These are phyloP conservation scores for Neosilurus mollespiculum DNA, from an alignment of 2,797 vertebrate genomes.

Conservation along the genomic window DNA sequence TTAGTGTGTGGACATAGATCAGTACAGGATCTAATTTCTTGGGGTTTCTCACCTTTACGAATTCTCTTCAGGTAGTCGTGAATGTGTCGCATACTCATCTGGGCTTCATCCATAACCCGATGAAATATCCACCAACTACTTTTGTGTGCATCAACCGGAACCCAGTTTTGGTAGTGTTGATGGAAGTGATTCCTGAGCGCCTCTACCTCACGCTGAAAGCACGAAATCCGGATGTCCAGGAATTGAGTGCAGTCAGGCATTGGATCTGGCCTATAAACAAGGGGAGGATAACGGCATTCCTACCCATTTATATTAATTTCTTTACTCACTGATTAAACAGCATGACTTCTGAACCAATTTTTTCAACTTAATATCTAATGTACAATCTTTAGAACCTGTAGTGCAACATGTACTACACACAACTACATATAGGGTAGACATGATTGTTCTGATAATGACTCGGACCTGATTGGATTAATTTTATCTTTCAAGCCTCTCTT, in stretches of 20 bases:
- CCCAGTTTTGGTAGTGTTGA: constrained; percentile 86
- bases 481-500: constrained; percentile 81
- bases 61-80: constrained; percentile 82
- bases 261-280: constrained; percentile 68
- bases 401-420: neutral
- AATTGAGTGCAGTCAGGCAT: constrained; percentile 82
- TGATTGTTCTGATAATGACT: neutral
- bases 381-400: neutral
- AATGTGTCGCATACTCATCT: constrained; percentile 74
- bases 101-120: constrained; percentile 73
- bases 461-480: constrained; percentile 75
- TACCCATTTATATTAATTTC: neutral
- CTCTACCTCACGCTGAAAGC: constrained; percentile 75
- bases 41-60: constrained; percentile 73
- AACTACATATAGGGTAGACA: neutral
- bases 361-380: neutral
- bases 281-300: neutral
- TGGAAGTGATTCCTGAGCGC: constrained; percentile 77
- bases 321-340: neutral
- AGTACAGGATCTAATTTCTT: neutral
- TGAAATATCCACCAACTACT: constrained; percentile 92
- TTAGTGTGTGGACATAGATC: neutral
- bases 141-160: constrained; percentile 75
- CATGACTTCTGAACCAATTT: neutral
- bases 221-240: constrained; percentile 75